phyloP scores from a whole-genome alignment of 2,113 vertebrate species.

The Coreoperca whiteheadi region DNA sequence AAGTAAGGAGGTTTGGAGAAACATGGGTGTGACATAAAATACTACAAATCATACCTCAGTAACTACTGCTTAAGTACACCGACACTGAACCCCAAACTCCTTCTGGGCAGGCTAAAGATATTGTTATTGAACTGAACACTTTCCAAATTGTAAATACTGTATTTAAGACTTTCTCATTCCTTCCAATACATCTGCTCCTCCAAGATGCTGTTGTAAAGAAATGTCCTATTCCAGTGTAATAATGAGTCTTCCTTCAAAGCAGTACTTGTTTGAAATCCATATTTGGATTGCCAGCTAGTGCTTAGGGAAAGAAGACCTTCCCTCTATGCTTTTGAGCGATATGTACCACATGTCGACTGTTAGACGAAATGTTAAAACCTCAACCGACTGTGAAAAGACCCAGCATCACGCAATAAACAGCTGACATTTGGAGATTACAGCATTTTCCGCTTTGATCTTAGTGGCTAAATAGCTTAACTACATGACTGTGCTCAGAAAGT shows the following conservation, averaged over 20 bases:
- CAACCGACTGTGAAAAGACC: constrained; percentile 29
- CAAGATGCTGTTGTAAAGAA: not conserved
- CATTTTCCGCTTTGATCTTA: constrained; percentile 19
- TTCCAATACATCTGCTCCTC: not conserved
- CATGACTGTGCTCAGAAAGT: constrained; percentile 2
- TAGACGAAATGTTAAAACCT: constrained; percentile 27
- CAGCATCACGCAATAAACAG: constrained; percentile 14
- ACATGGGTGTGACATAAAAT: constrained; percentile 20
- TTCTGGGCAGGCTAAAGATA: not conserved
- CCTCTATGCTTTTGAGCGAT: not conserved
- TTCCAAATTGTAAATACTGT: not conserved
- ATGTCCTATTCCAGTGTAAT: not conserved
- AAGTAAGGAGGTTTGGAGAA: constrained; percentile 2
- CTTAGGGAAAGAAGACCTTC: not conserved
- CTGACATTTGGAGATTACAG: constrained; percentile 37
- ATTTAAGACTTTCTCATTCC: not conserved
- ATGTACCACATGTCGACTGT: constrained; percentile 12
- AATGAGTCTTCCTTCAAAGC: constrained; percentile 1
- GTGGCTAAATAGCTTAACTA: not conserved
- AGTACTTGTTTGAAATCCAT: not conserved
- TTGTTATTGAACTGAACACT: not conserved
- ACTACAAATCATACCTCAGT: not conserved
- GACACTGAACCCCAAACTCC: constrained; percentile 1
- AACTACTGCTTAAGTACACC: not conserved
- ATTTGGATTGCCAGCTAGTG: not conserved